Evolutionary conservation across 2,113 vertebrate genomes (phyloP).

Genomic region (Cyprinodon variegatus): DNA sequence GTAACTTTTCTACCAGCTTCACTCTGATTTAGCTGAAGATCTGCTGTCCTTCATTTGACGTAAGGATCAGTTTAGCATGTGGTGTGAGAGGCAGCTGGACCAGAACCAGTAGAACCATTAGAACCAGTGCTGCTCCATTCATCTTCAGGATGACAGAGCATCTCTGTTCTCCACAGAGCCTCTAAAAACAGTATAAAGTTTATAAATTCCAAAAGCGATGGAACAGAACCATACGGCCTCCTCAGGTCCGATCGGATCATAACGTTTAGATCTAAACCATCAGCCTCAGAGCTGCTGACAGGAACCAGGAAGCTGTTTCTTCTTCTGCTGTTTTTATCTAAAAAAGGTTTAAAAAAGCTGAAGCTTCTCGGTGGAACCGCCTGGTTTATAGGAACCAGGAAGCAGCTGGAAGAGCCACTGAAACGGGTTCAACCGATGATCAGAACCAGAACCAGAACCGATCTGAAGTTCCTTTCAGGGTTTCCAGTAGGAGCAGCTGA

Average conservation of each 20-base stretch:
- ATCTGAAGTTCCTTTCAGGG: neutral
- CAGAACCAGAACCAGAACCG: neutral
- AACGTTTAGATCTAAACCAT: too few species aligned
- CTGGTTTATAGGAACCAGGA: neutral
- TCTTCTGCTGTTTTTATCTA: neutral
- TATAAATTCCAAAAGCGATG: conserved; percentile 51
- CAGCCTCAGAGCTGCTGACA: neutral
- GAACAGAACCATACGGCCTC: conserved; percentile 32
- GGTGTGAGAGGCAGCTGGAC: too few species aligned
- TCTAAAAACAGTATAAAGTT: conserved; percentile 60
- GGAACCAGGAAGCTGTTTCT: neutral
- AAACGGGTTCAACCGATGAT: neutral
- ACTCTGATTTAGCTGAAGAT: too few species aligned
- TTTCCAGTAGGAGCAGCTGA: neutral
- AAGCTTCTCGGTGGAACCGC: neutral
- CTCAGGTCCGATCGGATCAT: too few species aligned
- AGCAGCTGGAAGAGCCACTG: too few species aligned
- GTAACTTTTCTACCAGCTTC: too few species aligned
- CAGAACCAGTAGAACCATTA: too few species aligned
- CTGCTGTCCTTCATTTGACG: too few species aligned
- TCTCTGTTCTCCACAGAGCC: neutral
- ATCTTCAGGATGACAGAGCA: too few species aligned
- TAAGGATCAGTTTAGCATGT: too few species aligned
- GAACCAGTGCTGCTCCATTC: too few species aligned
- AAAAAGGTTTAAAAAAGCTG: neutral